These are phyloP conservation scores for Laothoe populi DNA, from an alignment of 2,888 invertebrate species.

Conservation along the genomic window DNA sequence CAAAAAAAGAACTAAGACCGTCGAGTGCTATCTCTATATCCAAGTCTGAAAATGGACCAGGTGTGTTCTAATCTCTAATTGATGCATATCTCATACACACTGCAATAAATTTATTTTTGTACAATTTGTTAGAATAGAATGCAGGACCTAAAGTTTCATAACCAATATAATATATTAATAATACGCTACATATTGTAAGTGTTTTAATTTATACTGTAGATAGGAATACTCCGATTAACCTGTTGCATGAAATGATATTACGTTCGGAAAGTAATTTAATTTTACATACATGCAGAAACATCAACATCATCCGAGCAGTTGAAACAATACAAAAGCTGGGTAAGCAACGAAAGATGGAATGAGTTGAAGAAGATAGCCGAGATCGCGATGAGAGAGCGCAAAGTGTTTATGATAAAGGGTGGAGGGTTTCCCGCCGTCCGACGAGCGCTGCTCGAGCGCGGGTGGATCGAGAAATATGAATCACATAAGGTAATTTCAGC, in stretches of 20 bases:
- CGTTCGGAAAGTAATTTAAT: background rate
- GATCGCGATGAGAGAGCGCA: slow-evolving; percentile 86
- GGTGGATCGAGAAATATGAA: slow-evolving; percentile 90
- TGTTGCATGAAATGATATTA: background rate
- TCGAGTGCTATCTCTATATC: slow-evolving; percentile 74
- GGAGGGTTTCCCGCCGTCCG: slow-evolving; percentile 89
- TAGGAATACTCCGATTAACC: too few species aligned
- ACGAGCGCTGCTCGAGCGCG: slow-evolving; percentile 87
- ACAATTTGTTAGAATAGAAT: background rate
- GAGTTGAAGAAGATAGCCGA: slow-evolving; percentile 87
- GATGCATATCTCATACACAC: too few species aligned
- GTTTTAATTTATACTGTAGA: too few species aligned
- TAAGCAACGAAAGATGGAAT: slow-evolving; percentile 87
- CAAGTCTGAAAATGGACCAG: slow-evolving; percentile 76
- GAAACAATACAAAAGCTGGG: slow-evolving; percentile 82
- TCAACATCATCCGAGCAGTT: slow-evolving; percentile 71
- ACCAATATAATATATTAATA: background rate
- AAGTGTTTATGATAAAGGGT: slow-evolving; percentile 89
- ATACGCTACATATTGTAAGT: too few species aligned
- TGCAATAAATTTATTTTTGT: too few species aligned
- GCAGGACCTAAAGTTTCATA: background rate
- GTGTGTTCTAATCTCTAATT: slow-evolving; percentile 46
- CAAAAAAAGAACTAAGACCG: slow-evolving; percentile 74
- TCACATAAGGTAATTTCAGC: slow-evolving; percentile 67
- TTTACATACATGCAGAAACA: slow-evolving; percentile 42